Base-by-base conservation (phyloP, 1,140 invertebrate species). In the Drosophila mayri region DNA sequence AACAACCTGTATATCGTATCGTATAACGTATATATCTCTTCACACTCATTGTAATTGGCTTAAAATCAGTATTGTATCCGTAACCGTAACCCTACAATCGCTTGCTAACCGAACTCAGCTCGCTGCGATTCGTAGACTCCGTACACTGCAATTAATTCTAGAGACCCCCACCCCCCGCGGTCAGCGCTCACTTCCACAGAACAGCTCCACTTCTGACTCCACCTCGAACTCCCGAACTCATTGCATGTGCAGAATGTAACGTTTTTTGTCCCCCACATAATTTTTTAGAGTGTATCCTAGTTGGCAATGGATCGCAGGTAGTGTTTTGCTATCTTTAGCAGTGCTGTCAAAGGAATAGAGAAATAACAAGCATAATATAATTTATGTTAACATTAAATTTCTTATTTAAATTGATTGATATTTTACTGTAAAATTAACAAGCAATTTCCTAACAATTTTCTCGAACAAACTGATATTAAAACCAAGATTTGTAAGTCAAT, bases 1-100 rank as follows among this genome's bases (percentile, higher is more conserved):
- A 85, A 65, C 68, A 70, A 79, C 76, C 47, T 78, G 76, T 79
- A 79, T 72, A 78, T 78, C 63, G 50, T 72, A 78, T 78, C 63
- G 50, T 20, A 46, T 20, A 46, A 25, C 44, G 46, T 28, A 47
- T 28, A 55, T 55, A 22, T 25, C 35, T 55, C 52, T 38, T 44
- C 38, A 72, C 68, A 72, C 68, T 72, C 70, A 73, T 73, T 60
- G 38, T 47, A 58, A 73, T 73, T 72, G 70, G 70, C 70, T 60
- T 14, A 71, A 71, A 38, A 43, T 59, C 52, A 37, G 66, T 59
- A 60, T 28, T 37, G 65, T 41, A 72, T 14, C 11, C 54, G 68
- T 37, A 58, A 40, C 41, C 50, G 67, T 57, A 72, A 62, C 14
- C 20, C 52, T 59, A 46, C 71, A 76, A 60, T 76, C 73, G 73